These are phyloP conservation scores for Oxyruncus cristatus DNA, from an alignment of 2,113 vertebrate genomes.

Conservation along the genomic window DNA sequence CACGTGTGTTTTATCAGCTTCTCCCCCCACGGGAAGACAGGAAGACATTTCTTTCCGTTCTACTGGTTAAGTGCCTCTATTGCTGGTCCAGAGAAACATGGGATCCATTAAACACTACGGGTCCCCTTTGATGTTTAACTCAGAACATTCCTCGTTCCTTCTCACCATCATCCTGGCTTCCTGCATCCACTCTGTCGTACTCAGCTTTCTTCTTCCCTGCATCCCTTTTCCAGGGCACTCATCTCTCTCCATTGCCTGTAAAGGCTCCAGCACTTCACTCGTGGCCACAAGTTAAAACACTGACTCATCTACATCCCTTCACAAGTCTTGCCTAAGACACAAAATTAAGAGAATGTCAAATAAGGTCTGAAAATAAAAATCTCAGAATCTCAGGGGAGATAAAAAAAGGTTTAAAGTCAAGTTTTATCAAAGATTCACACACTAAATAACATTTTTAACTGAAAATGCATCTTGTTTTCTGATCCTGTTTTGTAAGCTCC, in stretches of 20 bases:
- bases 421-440: not conserved
- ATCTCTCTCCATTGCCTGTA: not conserved
- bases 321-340: not conserved
- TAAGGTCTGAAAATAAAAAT: not conserved
- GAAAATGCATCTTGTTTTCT: not conserved
- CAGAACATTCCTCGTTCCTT: not conserved
- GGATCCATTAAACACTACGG: not conserved
- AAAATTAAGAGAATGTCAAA: not conserved
- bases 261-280: not conserved
- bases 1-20: not conserved
- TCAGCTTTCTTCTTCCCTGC: not conserved
- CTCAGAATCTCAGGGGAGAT: not conserved
- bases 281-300: not conserved
- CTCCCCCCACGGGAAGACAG: not conserved
- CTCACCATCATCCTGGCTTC: not conserved
- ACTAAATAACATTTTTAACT: not conserved
- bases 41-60: not conserved
- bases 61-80: not conserved
- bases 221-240: not conserved
- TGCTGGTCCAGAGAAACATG: not conserved
- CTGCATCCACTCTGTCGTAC: rapidly evolving
- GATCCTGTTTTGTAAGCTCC: not conserved
- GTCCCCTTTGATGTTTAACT: not conserved
- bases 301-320: not conserved
- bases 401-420: not conserved